phyloP scores from a whole-genome alignment of 2,113 vertebrate species.

The Hemiscyllium ocellatum region DNA sequence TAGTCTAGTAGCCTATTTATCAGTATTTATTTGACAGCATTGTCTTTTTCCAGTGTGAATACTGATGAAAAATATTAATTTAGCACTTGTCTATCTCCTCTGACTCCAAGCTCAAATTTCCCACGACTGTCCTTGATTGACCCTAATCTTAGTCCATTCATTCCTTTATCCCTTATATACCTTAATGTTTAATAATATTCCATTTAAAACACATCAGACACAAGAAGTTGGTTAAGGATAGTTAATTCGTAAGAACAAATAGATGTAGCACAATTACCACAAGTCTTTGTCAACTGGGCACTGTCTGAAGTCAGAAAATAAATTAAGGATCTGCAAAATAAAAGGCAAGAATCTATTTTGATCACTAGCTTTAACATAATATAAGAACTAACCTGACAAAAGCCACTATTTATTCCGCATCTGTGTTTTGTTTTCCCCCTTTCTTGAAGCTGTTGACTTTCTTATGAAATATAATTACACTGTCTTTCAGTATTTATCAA shows the following conservation, averaged over 20 bases:
- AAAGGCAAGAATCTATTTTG: background rate
- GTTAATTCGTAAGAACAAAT: background rate
- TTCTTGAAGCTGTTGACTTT: background rate
- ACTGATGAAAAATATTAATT: too few species aligned
- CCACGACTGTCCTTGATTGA: too few species aligned
- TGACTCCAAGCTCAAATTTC: too few species aligned
- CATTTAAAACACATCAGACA: background rate
- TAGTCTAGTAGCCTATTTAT: too few species aligned
- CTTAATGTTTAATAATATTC: background rate
- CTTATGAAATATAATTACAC: background rate
- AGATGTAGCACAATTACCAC: background rate
- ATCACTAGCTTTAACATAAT: background rate
- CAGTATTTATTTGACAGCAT: too few species aligned
- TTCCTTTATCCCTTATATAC: too few species aligned
- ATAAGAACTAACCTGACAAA: background rate
- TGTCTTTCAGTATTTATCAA: too few species aligned
- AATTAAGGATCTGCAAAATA: background rate
- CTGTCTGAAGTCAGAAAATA: background rate
- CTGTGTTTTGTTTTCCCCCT: background rate
- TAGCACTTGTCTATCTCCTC: too few species aligned
- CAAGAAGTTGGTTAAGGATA: background rate
- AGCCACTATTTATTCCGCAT: background rate
- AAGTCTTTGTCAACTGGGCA: background rate
- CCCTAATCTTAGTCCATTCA: too few species aligned
- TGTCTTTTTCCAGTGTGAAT: too few species aligned